These are phyloP conservation scores for Amphipyra berbera DNA, from an alignment of 2,888 invertebrate species.

Conservation along the genomic window DNA sequence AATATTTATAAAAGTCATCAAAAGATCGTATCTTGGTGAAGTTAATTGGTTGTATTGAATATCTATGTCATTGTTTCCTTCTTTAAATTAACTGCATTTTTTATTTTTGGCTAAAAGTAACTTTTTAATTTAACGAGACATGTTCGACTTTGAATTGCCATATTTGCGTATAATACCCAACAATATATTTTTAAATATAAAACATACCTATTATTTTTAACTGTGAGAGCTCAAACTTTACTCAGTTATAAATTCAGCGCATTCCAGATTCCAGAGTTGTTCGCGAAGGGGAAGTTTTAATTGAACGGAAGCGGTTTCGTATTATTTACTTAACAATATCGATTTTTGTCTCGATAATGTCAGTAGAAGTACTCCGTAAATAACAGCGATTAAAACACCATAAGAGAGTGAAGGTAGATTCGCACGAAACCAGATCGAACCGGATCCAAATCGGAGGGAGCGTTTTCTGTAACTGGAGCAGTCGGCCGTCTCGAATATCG, in stretches of 20 bases:
- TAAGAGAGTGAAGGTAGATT: slow-evolving; percentile 83
- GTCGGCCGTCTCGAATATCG: slow-evolving; percentile 85
- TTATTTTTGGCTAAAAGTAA: slow-evolving; percentile 8
- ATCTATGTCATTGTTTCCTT: slow-evolving; percentile 21
- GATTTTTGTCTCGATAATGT: slow-evolving; percentile 65
- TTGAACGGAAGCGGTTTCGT: slow-evolving; percentile 38
- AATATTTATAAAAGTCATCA: slow-evolving; percentile 17
- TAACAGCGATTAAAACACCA: slow-evolving; percentile 81
- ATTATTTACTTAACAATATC: slow-evolving; percentile 61
- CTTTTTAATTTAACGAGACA: slow-evolving; percentile 19
- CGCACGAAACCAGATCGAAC: slow-evolving; percentile 84
- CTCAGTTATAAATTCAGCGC: slow-evolving; percentile 12
- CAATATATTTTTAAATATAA: slow-evolving; percentile 8
- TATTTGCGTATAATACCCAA: slow-evolving; percentile 12
- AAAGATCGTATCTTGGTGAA: slow-evolving; percentile 11
- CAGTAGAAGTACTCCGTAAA: slow-evolving; percentile 66
- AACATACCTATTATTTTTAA: slow-evolving; percentile 9
- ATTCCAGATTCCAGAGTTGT: slow-evolving; percentile 34
- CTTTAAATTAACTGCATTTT: slow-evolving; percentile 3
- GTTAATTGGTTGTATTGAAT: slow-evolving; percentile 26
- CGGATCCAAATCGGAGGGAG: slow-evolving; percentile 86
- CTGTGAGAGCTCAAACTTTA: slow-evolving; percentile 18
- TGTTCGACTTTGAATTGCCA: slow-evolving; percentile 14
- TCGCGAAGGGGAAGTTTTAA: slow-evolving; percentile 37
- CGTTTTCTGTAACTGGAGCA: slow-evolving; percentile 88